Conservation (phyloP, 2,797 vertebrate genomes). For the Phataginus tricuspis region DNA sequence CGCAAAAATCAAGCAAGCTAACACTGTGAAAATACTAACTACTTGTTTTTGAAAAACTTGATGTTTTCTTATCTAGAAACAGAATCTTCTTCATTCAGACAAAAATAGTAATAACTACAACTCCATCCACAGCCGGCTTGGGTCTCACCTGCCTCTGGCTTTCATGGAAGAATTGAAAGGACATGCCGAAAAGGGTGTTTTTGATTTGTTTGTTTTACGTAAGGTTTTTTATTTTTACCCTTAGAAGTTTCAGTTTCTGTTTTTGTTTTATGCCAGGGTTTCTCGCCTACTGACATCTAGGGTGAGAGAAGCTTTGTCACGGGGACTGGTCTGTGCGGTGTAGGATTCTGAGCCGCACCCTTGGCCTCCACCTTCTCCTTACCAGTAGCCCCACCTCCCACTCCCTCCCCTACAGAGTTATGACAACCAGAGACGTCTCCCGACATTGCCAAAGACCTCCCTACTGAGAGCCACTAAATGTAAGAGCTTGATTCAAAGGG, state of each 20-base stretch:
- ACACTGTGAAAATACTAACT: conserved; percentile 9
- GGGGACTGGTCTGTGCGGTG: not conserved
- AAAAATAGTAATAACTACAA: not conserved
- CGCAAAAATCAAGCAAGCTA: conserved; percentile 9
- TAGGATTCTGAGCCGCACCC: not conserved
- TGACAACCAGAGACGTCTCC: not conserved
- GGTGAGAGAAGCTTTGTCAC: not conserved
- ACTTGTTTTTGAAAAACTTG: not conserved
- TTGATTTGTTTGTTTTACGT: not conserved
- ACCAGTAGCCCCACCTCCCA: not conserved
- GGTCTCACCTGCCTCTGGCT: not conserved
- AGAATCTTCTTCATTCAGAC: not conserved
- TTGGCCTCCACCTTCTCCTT: not conserved
- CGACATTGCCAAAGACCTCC: not conserved
- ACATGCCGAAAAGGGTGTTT: not conserved
- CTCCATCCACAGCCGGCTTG: not conserved
- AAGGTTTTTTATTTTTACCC: not conserved
- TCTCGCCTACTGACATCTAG: not conserved
- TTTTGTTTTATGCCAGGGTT: not conserved
- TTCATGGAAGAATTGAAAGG: not conserved
- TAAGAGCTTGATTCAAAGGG: not conserved
- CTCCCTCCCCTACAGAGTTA: not conserved
- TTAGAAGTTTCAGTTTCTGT: not conserved
- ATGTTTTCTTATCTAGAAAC: not conserved
- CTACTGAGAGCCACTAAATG: not conserved